These are phyloP conservation scores for Gorsachius goisagi DNA, from an alignment of 2,113 vertebrate species.

Conservation along the genomic window DNA sequence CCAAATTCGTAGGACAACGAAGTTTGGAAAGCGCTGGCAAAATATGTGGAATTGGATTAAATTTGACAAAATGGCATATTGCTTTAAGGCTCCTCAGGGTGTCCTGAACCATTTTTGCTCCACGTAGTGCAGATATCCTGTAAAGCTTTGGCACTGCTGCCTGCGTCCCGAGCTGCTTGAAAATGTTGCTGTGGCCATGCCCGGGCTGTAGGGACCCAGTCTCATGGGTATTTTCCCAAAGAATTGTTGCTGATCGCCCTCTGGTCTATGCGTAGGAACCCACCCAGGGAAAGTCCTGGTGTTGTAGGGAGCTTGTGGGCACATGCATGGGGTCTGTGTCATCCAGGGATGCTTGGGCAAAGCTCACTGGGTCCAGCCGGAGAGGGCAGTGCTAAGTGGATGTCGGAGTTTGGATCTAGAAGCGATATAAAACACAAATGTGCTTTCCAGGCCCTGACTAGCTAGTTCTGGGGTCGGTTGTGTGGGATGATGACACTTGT, in stretches of 20 bases:
- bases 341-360: background rate
- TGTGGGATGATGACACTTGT: background rate
- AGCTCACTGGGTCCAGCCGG: background rate
- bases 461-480: background rate
- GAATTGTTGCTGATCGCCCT: background rate
- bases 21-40: constrained; percentile 42
- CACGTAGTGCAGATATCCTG: background rate
- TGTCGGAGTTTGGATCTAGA: background rate
- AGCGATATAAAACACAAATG: background rate
- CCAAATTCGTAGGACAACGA: constrained; percentile 51
- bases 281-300: background rate
- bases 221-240: background rate
- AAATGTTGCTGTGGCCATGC: background rate
- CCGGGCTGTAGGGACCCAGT: background rate
- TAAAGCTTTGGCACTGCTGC: background rate
- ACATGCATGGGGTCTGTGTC: rapidly evolving
- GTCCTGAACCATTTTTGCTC: constrained; percentile 38
- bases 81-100: constrained; percentile 45
- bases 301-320: background rate
- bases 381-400: background rate
- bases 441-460: background rate
- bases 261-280: background rate
- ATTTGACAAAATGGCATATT: constrained; percentile 62
- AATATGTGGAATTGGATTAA: constrained; percentile 62
- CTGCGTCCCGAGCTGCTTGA: background rate